Conservation (phyloP, 2,888 invertebrate species). For the Nomada ruficornis region DNA sequence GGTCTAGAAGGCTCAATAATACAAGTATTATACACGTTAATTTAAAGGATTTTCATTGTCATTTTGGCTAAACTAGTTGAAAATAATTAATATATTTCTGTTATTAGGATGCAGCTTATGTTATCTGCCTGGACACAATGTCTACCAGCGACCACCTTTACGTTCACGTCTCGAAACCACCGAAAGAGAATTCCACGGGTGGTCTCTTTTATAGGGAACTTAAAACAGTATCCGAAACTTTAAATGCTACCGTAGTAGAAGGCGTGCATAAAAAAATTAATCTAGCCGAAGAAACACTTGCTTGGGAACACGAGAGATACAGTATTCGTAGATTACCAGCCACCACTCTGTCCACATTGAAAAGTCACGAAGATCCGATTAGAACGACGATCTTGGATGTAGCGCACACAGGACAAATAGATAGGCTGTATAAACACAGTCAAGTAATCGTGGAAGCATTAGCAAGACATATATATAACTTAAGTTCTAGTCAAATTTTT, state of each 20-base stretch:
- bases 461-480: conserved; percentile 92
- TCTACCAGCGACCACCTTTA: conserved; percentile 88
- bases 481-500: conserved; percentile 88
- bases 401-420: conserved; percentile 86
- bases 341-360: conserved; percentile 94
- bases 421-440: conserved; percentile 88
- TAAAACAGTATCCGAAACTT: conserved; percentile 85
- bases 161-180: conserved; percentile 98
- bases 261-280: conserved; percentile 98
- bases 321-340: conserved; percentile 96
- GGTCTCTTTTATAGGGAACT: conserved; percentile 88
- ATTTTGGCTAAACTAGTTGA: not conserved
- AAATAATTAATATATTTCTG: conserved; percentile 70
- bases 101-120: conserved; percentile 93
- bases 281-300: conserved; percentile 94
- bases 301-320: conserved; percentile 99
- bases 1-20: conserved; percentile 89
- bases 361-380: conserved; percentile 88
- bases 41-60: not conserved
- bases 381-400: conserved; percentile 88
- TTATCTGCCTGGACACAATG: conserved; percentile 94
- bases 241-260: conserved; percentile 86
- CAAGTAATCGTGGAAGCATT: conserved; percentile 92
- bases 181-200: conserved; percentile 92
- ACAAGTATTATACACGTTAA: conserved; percentile 86